phyloP scores from a whole-genome alignment of 2,113 vertebrate genomes.

The Melozone crissalis region DNA sequence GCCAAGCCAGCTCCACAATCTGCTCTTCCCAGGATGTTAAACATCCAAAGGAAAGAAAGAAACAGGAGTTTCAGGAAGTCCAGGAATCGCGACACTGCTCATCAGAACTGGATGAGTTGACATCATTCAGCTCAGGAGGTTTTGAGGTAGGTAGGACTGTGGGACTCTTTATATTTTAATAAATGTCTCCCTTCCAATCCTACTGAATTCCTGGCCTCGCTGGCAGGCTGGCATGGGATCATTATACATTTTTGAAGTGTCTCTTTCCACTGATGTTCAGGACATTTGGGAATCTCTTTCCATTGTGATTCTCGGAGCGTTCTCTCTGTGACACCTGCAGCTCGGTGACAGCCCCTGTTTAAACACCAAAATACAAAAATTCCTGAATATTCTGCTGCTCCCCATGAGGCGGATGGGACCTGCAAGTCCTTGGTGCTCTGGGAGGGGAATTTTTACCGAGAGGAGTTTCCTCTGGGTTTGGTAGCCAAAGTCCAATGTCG shows the following conservation, averaged over 20 bases:
- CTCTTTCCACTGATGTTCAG: not conserved
- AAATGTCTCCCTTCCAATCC: not conserved
- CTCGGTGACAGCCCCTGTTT: not conserved
- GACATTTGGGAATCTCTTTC: not conserved
- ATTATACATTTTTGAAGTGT: not conserved
- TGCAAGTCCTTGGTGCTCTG: not conserved
- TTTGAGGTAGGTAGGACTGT: not conserved
- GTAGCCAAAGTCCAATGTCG: fast-evolving
- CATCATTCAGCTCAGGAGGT: not conserved
- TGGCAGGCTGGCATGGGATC: not conserved
- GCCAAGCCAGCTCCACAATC: not conserved
- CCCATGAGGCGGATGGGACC: fast-evolving
- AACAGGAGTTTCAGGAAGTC: not conserved
- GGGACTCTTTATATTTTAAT: not conserved
- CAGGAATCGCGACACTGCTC: not conserved
- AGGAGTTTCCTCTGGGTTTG: not conserved
- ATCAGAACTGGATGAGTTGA: not conserved
- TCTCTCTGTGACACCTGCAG: not conserved
- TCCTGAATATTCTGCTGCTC: not conserved
- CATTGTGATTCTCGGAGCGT: not conserved
- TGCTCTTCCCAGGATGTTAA: not conserved
- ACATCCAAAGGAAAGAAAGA: not conserved
- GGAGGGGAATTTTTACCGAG: not conserved
- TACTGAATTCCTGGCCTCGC: not conserved
- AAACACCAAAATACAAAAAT: not conserved